Conservation (phyloP, 2,113 vertebrate species). For the Nestor notabilis region DNA sequence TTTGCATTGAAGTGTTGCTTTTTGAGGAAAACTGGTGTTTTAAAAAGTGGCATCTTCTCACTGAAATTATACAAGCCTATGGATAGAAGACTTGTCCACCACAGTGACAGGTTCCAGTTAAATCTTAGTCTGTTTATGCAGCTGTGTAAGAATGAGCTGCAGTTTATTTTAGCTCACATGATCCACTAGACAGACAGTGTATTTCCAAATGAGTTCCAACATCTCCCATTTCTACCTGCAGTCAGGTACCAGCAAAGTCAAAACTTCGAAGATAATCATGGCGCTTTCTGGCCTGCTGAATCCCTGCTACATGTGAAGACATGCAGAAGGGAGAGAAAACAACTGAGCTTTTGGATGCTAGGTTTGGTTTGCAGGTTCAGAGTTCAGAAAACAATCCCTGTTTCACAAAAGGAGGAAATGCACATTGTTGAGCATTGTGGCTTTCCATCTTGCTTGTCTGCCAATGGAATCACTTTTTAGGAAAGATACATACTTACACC, state of each 20-base stretch:
- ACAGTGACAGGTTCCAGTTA: not conserved
- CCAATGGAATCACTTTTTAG: not conserved
- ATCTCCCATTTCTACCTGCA: not conserved
- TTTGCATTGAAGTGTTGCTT: not conserved
- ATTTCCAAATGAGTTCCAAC: not conserved
- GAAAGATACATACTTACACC: not conserved
- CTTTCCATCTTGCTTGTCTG: not conserved
- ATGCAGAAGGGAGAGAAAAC: not conserved
- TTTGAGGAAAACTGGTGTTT: not conserved
- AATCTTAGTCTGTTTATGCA: not conserved
- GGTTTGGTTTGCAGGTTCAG: not conserved
- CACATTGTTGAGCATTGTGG: not conserved
- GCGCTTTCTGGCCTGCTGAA: not conserved
- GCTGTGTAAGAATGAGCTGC: not conserved
- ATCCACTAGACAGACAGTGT: not conserved
- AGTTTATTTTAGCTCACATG: not conserved
- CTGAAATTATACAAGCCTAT: not conserved
- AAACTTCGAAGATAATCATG: conserved; percentile 8
- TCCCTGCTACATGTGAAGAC: not conserved
- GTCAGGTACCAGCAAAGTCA: conserved; percentile 12
- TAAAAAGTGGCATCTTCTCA: not conserved
- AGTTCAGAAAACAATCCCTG: not conserved
- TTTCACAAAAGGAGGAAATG: not conserved
- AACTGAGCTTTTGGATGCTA: not conserved
- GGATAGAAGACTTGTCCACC: not conserved